phyloP scores from a whole-genome alignment of 2,888 invertebrate species.

The Nudaria mundana region DNA sequence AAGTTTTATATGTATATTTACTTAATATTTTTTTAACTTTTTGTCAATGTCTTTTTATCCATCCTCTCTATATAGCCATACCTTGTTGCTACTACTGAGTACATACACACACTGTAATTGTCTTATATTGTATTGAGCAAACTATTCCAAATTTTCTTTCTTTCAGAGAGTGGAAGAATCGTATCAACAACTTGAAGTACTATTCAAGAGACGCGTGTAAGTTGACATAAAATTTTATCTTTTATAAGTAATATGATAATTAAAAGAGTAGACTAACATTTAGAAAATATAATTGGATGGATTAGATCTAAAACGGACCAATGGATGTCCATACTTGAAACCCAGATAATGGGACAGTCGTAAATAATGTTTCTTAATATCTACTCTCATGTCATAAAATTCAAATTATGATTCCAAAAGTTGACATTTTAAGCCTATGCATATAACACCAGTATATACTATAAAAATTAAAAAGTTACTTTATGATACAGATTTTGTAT shows the following conservation, averaged over 20 bases:
- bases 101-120: slow-evolving; percentile 6
- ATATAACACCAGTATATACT: no score
- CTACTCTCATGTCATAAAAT: no score
- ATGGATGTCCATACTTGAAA: slow-evolving; percentile 33
- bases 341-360: slow-evolving; percentile 43
- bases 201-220: slow-evolving; percentile 9
- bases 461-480: no score
- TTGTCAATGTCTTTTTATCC: slow-evolving; percentile 41
- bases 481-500: no score
- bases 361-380: slow-evolving; percentile 36
- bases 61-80: slow-evolving; percentile 34
- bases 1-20: no score
- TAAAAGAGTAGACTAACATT: no score
- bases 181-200: slow-evolving; percentile 10
- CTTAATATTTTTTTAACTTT: slow-evolving; percentile 36
- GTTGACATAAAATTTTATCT: neutral
- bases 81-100: slow-evolving; percentile 36
- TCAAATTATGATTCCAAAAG: no score
- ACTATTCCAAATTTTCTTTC: slow-evolving; percentile 28
- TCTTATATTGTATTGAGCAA: no score
- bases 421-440: no score
- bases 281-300: no score
- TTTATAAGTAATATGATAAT: no score
- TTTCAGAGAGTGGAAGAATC: slow-evolving; percentile 15
- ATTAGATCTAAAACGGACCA: slow-evolving; percentile 30